Percentiles rank a stretch among this genome's conserved stretches.
Evolutionary conservation across 2,888 invertebrate species (phyloP).

Genomic region (Rhingia rostrata): DNA sequence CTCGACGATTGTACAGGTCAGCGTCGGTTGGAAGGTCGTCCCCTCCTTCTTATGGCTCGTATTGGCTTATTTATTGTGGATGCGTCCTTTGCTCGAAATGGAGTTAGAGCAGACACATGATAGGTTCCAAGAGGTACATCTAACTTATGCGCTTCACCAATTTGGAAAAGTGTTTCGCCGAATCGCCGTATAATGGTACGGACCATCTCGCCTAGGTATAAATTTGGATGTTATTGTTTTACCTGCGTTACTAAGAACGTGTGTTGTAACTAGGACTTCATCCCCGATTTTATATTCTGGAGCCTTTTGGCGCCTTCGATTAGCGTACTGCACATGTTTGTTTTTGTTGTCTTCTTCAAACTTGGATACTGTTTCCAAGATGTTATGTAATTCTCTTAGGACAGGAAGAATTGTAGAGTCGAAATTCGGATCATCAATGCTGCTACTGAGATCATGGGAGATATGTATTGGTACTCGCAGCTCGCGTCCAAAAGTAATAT

Average conservation of each 20-base stretch:
- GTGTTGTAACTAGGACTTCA: background rate
- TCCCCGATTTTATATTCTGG: background rate
- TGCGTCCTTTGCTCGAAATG: slow-evolving; percentile 2
- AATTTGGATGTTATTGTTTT: slow-evolving; percentile 1
- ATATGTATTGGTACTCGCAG: too few relatives aligned
- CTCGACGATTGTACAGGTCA: too few relatives aligned
- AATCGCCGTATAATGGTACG: background rate
- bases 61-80: background rate
- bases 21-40: slow-evolving; percentile 1
- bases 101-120: background rate
- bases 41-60: background rate
- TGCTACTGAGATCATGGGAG: background rate
- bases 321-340: too few relatives aligned
- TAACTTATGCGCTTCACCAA: background rate
- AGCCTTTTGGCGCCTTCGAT: too few relatives aligned
- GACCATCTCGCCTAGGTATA: background rate
- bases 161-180: background rate
- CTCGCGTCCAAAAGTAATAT: slow-evolving; percentile 77
- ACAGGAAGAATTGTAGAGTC: too few relatives aligned
- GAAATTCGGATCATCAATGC: background rate
- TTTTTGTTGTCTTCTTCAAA: too few relatives aligned
- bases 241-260: background rate
- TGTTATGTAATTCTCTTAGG: too few relatives aligned
- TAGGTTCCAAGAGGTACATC: slow-evolving; percentile 11
- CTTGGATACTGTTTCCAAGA: too few relatives aligned